Evolutionary conservation across 2,888 invertebrate genomes (phyloP), one percentile per base, ranked within the genome.

Genomic region (Drosophila tripunctata): DNA sequence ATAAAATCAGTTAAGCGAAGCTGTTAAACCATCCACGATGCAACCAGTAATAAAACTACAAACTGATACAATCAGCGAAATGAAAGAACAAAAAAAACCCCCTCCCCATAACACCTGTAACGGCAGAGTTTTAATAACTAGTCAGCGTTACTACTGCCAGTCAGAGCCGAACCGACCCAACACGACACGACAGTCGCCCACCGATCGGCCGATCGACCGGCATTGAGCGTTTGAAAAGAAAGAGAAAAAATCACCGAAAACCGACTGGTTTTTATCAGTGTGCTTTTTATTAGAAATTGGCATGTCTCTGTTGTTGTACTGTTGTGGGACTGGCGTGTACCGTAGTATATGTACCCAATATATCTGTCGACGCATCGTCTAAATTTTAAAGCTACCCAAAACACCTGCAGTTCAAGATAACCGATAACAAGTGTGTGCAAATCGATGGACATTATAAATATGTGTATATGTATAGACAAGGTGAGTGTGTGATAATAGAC

Each of bases 221-320:
- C 61, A 52, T 35, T 15, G 19, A 24, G 14, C n/a, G 15, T 22
- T 51, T 12, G 6, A 27, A 14, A n/a, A 36, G 12, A 27, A 27
- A 27, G 27, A 10, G 35, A 56, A 48, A 61, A 68, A 69, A 48
- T 5, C 43, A 56, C 55, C 35, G 15, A 33, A 50, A 27, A 58
- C 6, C 7, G 48, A 70, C 55, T 44, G 54, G 71, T 75, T 71
- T n/a, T 60, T 22, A 60, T 71, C 51, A 71, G 55, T 33, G 38
- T 47, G 21, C 40, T 56, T 33, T 48, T 55, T n/a, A n/a, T n/a
- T 27, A 48, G 22, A 36, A 43, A 33, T 60, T 41, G 22, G 21
- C 45, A 24, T 48, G 30, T 22, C 40, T 21, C 48, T 54, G 8
- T 19, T 50, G 41, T 41, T 51, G 44, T 52, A n/a, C n/a, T n/a